Percentiles rank a stretch among this genome's conserved stretches.
Evolutionary conservation across 2,113 vertebrate species (phyloP).

Genomic region (Maccullochella peelii): DNA sequence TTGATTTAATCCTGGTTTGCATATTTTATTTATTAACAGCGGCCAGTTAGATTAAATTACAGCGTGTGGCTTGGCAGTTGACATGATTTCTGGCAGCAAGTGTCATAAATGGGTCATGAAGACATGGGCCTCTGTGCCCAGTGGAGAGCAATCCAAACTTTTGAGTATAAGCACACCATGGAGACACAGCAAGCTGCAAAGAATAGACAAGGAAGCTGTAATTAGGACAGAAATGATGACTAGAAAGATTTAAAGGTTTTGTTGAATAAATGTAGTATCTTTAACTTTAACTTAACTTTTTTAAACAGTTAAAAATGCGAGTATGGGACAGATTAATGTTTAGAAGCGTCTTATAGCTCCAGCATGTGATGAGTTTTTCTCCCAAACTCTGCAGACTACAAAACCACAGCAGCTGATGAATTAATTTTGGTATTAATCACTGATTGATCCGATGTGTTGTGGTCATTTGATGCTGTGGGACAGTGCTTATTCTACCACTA

Average conservation of each 20-base stretch:
- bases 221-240: too few relatives aligned
- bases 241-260: not conserved
- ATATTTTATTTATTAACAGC: constrained; percentile 66
- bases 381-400: not conserved
- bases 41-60: constrained; percentile 45
- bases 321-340: not conserved
- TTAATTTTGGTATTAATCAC: not conserved
- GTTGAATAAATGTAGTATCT: not conserved
- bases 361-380: too few relatives aligned
- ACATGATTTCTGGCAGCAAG: constrained; percentile 51
- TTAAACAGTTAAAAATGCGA: not conserved
- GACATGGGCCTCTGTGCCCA: not conserved
- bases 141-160: not conserved
- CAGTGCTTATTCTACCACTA: not conserved
- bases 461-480: not conserved
- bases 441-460: not conserved
- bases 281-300: not conserved
- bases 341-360: not conserved
- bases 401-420: not conserved
- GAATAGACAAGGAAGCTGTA: not conserved
- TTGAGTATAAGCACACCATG: not conserved
- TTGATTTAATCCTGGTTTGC: constrained; percentile 52
- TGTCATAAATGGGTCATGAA: constrained; percentile 53
- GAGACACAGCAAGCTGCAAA: not conserved
- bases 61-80: constrained; percentile 7